These are phyloP conservation scores for Nannospalax galili DNA, from an alignment of 2,113 vertebrate species.

Conservation along the genomic window DNA sequence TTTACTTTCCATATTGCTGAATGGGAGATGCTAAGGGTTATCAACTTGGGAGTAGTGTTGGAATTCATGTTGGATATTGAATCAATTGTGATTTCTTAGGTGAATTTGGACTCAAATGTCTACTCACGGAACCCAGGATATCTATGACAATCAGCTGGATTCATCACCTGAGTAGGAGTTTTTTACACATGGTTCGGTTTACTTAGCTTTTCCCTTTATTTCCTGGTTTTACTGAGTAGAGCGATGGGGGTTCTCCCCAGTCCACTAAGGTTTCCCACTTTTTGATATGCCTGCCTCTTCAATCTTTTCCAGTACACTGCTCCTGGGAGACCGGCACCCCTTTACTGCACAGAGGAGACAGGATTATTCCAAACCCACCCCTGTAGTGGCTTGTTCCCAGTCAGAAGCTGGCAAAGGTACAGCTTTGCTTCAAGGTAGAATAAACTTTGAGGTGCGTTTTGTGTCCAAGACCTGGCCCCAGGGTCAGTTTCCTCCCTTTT, in stretches of 20 bases:
- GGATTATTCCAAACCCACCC: fast-evolving
- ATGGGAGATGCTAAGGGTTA: neutral
- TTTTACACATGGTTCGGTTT: neutral
- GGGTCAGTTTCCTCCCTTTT: neutral
- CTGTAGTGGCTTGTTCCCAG: neutral
- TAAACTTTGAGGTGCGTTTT: neutral
- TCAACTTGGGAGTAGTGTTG: neutral
- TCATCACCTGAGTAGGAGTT: neutral
- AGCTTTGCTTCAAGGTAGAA: neutral
- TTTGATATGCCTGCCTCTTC: neutral
- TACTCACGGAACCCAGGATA: neutral
- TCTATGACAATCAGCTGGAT: neutral
- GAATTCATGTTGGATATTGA: neutral
- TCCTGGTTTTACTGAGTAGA: neutral
- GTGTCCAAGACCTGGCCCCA: neutral
- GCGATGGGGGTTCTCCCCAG: neutral
- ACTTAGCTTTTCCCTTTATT: neutral
- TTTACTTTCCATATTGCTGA: neutral
- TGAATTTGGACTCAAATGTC: neutral
- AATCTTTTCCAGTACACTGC: neutral
- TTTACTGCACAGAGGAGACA: neutral
- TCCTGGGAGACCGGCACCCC: neutral
- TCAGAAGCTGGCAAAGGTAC: no score
- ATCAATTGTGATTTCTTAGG: neutral
- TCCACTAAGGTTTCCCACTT: neutral